A percentile compares a stretch with the other conserved stretches of the same genome.
phyloP scores from a whole-genome alignment of 2,797 vertebrate genomes.

The Channa striata region DNA sequence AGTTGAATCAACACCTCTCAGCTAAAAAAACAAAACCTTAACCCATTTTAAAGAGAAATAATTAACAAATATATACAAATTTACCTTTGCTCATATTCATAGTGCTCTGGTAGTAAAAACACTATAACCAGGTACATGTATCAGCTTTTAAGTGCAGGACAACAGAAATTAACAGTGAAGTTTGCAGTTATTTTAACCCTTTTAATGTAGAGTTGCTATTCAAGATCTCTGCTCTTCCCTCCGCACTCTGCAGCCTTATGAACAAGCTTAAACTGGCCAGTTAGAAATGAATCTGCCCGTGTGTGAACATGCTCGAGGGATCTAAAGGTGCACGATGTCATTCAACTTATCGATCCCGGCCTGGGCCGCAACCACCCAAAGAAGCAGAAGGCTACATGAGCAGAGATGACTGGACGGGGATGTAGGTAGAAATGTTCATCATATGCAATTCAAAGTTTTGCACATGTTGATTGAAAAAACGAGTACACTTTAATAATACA shows the following conservation, averaged over 20 bases:
- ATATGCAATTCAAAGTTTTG: neutral
- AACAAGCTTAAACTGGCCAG: conserved; percentile 13
- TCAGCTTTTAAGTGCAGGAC: too few species aligned
- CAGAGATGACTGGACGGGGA: conserved; percentile 26
- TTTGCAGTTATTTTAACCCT: neutral
- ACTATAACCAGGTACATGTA: too few species aligned
- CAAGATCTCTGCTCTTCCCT: conserved; percentile 3
- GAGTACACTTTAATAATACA: neutral
- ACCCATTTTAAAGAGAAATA: too few species aligned
- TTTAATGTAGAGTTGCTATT: neutral
- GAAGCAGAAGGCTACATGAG: conserved; percentile 28
- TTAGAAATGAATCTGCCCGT: conserved; percentile 34
- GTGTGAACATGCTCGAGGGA: conserved; percentile 20
- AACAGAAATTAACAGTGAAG: too few species aligned
- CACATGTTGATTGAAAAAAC: neutral
- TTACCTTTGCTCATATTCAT: too few species aligned
- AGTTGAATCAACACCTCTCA: too few species aligned
- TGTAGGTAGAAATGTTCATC: conserved; percentile 9
- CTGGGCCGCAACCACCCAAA: conserved; percentile 41
- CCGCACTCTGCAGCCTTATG: neutral
- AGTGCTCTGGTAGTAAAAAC: too few species aligned
- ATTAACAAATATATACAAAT: too few species aligned
- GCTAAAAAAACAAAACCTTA: too few species aligned
- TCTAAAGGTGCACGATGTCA: conserved; percentile 53
- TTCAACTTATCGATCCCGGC: conserved; percentile 41